Evolutionary conservation across 2,797 vertebrate species (phyloP).

Genomic region (Percopsis omiscomaycus): DNA sequence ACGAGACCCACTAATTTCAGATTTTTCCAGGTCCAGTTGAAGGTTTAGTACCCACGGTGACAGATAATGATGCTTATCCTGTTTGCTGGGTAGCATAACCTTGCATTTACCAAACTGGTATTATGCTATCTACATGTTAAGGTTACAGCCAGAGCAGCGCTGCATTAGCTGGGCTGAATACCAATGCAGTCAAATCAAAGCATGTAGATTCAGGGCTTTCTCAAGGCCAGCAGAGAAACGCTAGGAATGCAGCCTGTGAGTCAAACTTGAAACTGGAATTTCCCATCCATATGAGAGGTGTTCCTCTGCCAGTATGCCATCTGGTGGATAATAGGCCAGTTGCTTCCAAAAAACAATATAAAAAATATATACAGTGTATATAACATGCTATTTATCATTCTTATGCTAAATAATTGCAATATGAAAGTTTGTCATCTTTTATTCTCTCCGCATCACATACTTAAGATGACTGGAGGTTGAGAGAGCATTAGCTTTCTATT

Average conservation of each 20-base stretch:
- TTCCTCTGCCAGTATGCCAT: slow-evolving; percentile 65
- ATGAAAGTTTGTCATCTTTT: background rate
- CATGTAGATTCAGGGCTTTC: slow-evolving; percentile 60
- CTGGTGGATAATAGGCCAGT: slow-evolving; percentile 67
- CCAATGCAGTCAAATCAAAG: slow-evolving; percentile 64
- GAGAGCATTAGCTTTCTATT: too few relatives aligned
- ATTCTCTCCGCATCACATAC: too few relatives aligned
- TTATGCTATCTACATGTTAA: slow-evolving; percentile 46
- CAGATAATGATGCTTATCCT: slow-evolving; percentile 27
- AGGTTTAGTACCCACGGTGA: background rate
- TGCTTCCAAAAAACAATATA: slow-evolving; percentile 19
- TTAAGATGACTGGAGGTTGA: too few relatives aligned
- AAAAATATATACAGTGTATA: background rate
- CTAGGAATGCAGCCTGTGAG: slow-evolving; percentile 66
- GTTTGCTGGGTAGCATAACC: slow-evolving; percentile 39
- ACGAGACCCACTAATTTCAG: background rate
- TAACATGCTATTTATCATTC: slow-evolving; percentile 8
- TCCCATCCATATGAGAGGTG: slow-evolving; percentile 56
- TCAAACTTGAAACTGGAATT: slow-evolving; percentile 62
- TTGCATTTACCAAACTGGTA: slow-evolving; percentile 41
- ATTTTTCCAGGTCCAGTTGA: background rate
- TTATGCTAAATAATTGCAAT: slow-evolving; percentile 18
- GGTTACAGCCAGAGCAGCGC: slow-evolving; percentile 45
- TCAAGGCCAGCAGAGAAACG: slow-evolving; percentile 54
- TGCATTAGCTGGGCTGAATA: slow-evolving; percentile 43